These are phyloP conservation scores for Dendrocincla tyrannina DNA, from an alignment of 2,797 vertebrate genomes.

Conservation along the genomic window DNA sequence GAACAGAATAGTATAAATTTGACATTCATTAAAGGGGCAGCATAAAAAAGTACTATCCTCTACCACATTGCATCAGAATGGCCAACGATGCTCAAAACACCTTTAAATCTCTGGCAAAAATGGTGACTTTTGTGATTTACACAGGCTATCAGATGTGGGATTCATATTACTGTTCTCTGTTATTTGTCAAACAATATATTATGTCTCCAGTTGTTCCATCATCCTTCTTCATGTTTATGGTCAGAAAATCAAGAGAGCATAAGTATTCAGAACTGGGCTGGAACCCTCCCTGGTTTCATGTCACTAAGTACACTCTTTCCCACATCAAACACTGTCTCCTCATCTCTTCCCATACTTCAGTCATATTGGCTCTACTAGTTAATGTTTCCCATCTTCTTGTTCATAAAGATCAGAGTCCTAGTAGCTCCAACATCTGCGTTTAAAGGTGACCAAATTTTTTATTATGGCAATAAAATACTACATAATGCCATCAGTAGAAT, in stretches of 20 bases:
- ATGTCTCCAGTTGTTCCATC: background rate
- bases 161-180: background rate
- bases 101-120: background rate
- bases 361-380: background rate
- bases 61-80: background rate
- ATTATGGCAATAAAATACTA: background rate
- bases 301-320: background rate
- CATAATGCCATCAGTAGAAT: background rate
- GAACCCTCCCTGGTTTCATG: background rate
- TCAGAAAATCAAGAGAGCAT: background rate
- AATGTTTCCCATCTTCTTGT: background rate
- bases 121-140: background rate
- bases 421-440: background rate
- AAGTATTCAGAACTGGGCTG: background rate
- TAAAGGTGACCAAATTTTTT: background rate
- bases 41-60: background rate
- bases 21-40: background rate
- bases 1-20: background rate
- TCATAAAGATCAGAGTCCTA: background rate
- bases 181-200: background rate
- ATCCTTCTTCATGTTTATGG: background rate
- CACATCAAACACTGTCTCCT: background rate
- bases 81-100: background rate
- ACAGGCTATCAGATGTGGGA: background rate
- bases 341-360: background rate